Conservation (phyloP, 2,888 invertebrate species). For the Rhamphomyia laevipes region DNA sequence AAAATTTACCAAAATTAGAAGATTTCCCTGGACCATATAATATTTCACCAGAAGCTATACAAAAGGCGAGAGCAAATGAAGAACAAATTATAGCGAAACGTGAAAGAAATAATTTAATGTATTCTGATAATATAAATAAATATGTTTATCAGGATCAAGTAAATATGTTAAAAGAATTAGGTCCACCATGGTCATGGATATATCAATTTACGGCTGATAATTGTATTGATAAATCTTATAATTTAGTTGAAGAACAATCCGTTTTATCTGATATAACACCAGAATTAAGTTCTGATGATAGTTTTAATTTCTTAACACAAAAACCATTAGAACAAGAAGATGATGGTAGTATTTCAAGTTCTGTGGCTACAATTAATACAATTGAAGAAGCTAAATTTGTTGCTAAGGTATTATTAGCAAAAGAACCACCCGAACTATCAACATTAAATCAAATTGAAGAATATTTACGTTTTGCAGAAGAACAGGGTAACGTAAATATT, state of each 20-base stretch:
- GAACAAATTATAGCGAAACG: slow-evolving; percentile 5
- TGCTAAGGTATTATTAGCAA: background rate
- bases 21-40: slow-evolving; percentile 14
- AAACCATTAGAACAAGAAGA: slow-evolving; percentile 6
- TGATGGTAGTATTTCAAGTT: background rate
- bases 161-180: slow-evolving; percentile 17
- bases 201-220: slow-evolving; percentile 18
- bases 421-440: background rate
- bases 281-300: slow-evolving; percentile 11
- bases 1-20: slow-evolving; percentile 4
- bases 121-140: slow-evolving; percentile 5
- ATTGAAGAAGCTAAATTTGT: background rate
- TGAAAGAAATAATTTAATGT: slow-evolving; percentile 6
- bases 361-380: background rate
- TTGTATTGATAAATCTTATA: slow-evolving; percentile 17
- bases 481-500: background rate
- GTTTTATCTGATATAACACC: slow-evolving; percentile 14
- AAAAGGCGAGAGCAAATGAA: slow-evolving; percentile 11
- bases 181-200: slow-evolving; percentile 24
- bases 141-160: slow-evolving; percentile 12
- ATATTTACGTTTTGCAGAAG: background rate
- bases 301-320: slow-evolving; percentile 14
- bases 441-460: background rate
- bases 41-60: slow-evolving; percentile 11
- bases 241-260: slow-evolving; percentile 19